Evolutionary conservation across 1,140 invertebrate genomes (phyloP), one percentile per base, ranked within the genome.

Genomic region (Temnothorax curvispinosus): DNA sequence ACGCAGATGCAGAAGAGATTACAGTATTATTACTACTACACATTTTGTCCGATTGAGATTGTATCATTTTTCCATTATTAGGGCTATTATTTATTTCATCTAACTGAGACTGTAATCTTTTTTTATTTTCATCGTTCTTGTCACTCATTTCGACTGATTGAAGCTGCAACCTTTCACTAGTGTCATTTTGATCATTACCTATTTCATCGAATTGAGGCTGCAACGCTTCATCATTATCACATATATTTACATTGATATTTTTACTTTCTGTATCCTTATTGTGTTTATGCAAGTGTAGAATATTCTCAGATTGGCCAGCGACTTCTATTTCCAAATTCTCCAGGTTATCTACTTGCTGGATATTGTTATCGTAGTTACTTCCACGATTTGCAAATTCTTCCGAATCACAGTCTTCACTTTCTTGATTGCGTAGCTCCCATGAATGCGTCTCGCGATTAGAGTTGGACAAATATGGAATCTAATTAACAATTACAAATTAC

Each of bases 311-410:
- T 60, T 82, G 52, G 0, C 13, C 21, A 65, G 6, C 54, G 15
- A 74, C 38, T 27, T 67, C 47, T 65, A 44, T 54, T 67, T 89
- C 74, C 78, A 54, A 52, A 74, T 84, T 56, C 1, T 84, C 32
- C 47, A n/a, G 18, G 5, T 62, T 77, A 74, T 77, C 67, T 62
- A 86, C n/a, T 64, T 86, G 50, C 13, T 87, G 56, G 50, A 65
- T 77, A 58, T 88, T 50, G 58, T 80, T 21, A 71, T 74, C 56
- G 35, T 50, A 27, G 8, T 64, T 64, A 41, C 1, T 56, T 54
- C 50, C 15, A 65, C 21, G 11, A 58, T 64, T 85, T 21, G 15
- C 21, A 9, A 0, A 69, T 27, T 86, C 21, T 52, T 77, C 0
- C 7, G 3, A 8, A 75, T n/a, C 56, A 27, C n/a, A 32, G 32